Percentiles rank a stretch among this genome's conserved stretches.
phyloP scores from a whole-genome alignment of 2,797 vertebrate species.

The Lacerta agilis region DNA sequence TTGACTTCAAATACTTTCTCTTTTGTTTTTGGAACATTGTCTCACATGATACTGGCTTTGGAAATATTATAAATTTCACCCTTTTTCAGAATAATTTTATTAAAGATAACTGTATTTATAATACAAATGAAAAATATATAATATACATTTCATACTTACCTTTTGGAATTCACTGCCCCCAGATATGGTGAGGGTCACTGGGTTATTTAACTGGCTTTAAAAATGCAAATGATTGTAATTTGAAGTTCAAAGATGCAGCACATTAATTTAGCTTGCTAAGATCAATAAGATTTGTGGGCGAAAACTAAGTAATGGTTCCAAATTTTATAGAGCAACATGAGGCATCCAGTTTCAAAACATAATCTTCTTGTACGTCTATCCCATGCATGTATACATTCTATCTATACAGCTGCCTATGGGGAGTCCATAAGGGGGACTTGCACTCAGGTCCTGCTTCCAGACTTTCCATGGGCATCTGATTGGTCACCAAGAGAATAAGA shows the following conservation, averaged over 20 bases:
- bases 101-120: background rate
- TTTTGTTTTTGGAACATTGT: no score
- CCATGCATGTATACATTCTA: no score
- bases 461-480: no score
- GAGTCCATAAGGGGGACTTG: no score
- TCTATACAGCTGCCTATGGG: no score
- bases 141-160: background rate
- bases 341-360: slow-evolving; percentile 15
- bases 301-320: background rate
- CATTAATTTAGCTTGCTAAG: background rate
- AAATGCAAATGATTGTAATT: slow-evolving; percentile 1
- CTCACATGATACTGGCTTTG: no score
- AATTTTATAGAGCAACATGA: background rate
- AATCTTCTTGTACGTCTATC: background rate
- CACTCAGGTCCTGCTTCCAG: no score
- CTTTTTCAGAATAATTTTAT: background rate
- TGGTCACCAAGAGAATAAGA: no score
- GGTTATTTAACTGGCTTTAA: background rate
- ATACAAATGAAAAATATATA: background rate
- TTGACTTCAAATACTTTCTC: no score
- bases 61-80: no score
- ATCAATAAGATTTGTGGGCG: background rate
- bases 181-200: background rate
- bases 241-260: background rate
- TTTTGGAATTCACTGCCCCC: background rate